Base-by-base conservation (phyloP, 2,888 invertebrate species). In the Rhogogaster chlorosoma region DNA sequence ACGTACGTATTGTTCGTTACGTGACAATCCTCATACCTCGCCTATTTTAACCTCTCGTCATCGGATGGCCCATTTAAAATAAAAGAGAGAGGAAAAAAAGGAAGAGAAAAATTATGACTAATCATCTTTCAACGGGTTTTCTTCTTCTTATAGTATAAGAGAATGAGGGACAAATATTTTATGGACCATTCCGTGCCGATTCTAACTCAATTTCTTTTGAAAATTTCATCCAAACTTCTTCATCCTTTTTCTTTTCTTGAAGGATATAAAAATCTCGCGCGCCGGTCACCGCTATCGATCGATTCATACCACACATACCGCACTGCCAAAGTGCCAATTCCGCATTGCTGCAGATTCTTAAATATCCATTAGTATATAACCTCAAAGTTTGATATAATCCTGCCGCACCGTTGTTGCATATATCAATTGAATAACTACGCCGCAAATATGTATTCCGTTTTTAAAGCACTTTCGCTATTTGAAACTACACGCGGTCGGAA, bases 271-370 rank as follows among this genome's bases (percentile, higher is more conserved):
- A 38, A 53, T 53, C 53, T 77, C 61, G 10, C 26, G 49, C 49
- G 85, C 70, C 53, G 57, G 26, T 78, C 84, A 84, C 38, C 22
- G 42, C 38, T 71, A 71, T 71, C 71, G 71, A 71, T 71, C 71
- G 71, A 71, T 38, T n/a, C 10, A 18, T 36, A n/a, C 10, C 45
- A 36, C 70, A 5, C 15, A 12, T 29, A 70, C 70, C 18, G 18
- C n/a, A 70, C 70, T 26, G 61, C 26, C 2, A 26, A 61, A 61
- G 26, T 61, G 26, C 61, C 61, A 61, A 61, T 26, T 61, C 61
- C 61, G 61, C 61, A 61, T 61, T 61, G 61, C 61, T 61, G 61
- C 12, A 61, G 61, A 61, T 61, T 61, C 22, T 61, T 61, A 10
- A 22, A 61, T 26, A 26, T 61, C 22, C 12, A 53, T 53, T n/a